Evolutionary conservation across 2,888 invertebrate genomes (phyloP), one percentile per base, ranked within the genome.

Genomic region (Perithous albicinctus): DNA sequence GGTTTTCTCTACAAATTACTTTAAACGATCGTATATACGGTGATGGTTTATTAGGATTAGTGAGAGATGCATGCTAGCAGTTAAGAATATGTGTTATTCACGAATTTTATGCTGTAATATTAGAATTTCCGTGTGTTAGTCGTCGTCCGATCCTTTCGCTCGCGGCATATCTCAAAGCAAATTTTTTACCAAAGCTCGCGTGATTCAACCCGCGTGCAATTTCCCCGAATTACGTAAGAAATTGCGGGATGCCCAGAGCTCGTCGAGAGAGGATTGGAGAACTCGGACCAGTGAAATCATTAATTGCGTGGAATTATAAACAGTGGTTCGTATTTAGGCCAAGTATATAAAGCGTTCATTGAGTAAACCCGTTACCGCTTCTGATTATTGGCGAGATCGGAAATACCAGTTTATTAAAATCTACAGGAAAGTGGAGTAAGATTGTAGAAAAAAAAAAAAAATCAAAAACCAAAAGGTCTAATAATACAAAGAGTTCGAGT

Each of bases 281-380:
- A 73, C 69, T 81, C 70, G 81, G n/a, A 75, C 23, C 84, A 82
- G 77, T 76, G 77, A 80, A 84, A 86, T 85, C 88, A 88, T 89
- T 88, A 89, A 90, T 90, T 88, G 87, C 89, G 88, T 48, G 15
- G 88, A 90, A 89, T 90, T 87, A 89, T 89, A 88, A 90, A 88
- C 86, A 83, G 87, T 1, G 12, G 15, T 69, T 43, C 10, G 54
- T 54, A 43, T 32, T 12, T 66, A 20, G 5, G 12, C 35, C 8
- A 12, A 54, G n/a, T 54, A 20, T 23, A 56, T n/a, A 15, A 23
- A 67, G n/a, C 46, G 7, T 12, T 8, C 29, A 54, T 38, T 61
- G 46, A 43, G 48, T 61, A 29, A 48, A 73, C 18, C 54, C 54
- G 74, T 46, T 66, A 26, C 26, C 26, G 20, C 46, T 56, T 15